Evolutionary conservation across 2,888 invertebrate genomes (phyloP).

Genomic region (Aplocera efformata): DNA sequence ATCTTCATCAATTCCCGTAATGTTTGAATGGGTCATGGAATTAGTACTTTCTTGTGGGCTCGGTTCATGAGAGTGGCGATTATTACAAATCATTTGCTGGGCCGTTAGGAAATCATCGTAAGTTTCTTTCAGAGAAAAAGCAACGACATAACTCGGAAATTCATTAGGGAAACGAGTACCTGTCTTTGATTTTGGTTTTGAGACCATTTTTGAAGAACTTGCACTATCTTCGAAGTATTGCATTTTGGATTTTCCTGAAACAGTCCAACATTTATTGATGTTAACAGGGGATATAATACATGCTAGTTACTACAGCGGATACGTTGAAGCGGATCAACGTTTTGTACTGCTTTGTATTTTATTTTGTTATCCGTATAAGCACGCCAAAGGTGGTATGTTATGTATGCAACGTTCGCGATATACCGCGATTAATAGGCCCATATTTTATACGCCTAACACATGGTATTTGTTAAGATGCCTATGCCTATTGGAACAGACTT

Average conservation of each 20-base stretch:
- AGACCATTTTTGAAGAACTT: constrained; percentile 8
- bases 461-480: too few relatives aligned
- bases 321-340: too few relatives aligned
- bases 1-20: constrained; percentile 32
- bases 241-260: constrained; percentile 30
- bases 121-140: constrained; percentile 41
- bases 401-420: too few relatives aligned
- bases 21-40: constrained; percentile 32
- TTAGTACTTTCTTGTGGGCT: constrained; percentile 31
- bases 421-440: too few relatives aligned
- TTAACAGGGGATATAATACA: too few relatives aligned
- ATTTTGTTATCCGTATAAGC: too few relatives aligned
- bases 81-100: constrained; percentile 34
- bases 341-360: too few relatives aligned
- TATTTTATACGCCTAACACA: too few relatives aligned
- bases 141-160: constrained; percentile 38
- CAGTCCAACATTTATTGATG: constrained; percentile 3
- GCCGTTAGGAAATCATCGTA: constrained; percentile 35
- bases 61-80: constrained; percentile 30
- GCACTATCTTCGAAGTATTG: constrained; percentile 18
- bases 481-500: too few relatives aligned
- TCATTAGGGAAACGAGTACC: constrained; percentile 27
- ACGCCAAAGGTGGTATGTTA: too few relatives aligned
- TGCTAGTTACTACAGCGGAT: too few relatives aligned
- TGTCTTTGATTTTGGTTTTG: constrained; percentile 21